Conservation (phyloP, 2,113 vertebrate genomes). For the Platycercus adscitus region DNA sequence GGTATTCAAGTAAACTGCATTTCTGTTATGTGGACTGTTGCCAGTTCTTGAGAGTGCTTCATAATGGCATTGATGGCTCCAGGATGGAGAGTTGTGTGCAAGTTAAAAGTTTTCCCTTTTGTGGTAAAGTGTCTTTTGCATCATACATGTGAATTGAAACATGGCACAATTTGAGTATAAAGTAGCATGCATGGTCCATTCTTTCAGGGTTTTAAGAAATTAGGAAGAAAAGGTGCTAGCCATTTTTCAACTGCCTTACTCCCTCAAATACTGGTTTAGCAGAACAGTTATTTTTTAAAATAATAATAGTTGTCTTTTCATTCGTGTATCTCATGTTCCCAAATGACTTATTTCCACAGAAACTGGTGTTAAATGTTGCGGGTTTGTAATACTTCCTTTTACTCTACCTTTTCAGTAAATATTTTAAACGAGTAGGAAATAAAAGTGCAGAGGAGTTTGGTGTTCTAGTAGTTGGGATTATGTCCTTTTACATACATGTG, state of each 20-base stretch:
- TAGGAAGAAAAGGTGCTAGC: neutral
- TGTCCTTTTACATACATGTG: neutral
- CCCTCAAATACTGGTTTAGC: neutral
- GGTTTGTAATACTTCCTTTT: neutral
- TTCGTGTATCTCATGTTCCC: neutral
- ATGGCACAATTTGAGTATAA: neutral
- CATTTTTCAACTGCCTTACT: neutral
- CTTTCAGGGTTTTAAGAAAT: neutral
- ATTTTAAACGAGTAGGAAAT: neutral
- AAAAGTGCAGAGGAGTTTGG: neutral
- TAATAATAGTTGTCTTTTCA: neutral
- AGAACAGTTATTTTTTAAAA: neutral
- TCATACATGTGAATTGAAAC: neutral
- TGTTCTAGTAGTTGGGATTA: neutral
- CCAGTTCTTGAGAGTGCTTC: neutral
- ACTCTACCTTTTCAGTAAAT: neutral
- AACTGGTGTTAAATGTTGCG: neutral
- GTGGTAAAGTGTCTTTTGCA: neutral
- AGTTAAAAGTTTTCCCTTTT: neutral
- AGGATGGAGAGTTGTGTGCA: neutral
- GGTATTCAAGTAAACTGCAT: neutral
- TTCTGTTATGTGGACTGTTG: neutral
- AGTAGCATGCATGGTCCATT: neutral
- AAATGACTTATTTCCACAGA: neutral
- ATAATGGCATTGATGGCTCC: neutral